Evolutionary conservation across 2,797 vertebrate genomes (phyloP).

Genomic region (Apodemus agrarius): DNA sequence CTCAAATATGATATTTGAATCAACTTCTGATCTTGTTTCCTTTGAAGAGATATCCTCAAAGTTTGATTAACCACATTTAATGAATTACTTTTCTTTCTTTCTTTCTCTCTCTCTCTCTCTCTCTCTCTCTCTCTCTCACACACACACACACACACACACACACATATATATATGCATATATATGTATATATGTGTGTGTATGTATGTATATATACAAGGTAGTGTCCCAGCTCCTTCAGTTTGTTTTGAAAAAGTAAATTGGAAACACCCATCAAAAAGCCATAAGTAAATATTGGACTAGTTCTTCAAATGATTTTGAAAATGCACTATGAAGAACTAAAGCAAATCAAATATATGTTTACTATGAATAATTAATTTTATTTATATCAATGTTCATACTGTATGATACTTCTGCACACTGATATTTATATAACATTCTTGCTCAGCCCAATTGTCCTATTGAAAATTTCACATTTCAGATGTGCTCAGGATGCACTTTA

Average conservation of each 20-base stretch:
- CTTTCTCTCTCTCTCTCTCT: too few species aligned
- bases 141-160: too few species aligned
- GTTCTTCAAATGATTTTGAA: not conserved
- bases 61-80: not conserved
- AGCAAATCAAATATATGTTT: not conserved
- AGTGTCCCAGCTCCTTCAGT: not conserved
- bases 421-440: not conserved
- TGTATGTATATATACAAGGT: not conserved
- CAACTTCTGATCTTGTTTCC: not conserved
- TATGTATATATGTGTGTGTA: too few species aligned
- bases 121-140: too few species aligned
- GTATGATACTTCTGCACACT: not conserved
- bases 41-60: not conserved
- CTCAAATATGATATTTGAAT: not conserved
- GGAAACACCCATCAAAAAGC: not conserved
- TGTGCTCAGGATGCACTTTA: not conserved
- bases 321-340: not conserved
- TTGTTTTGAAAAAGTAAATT: conserved; percentile 20
- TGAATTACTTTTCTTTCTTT: too few species aligned
- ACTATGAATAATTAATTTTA: conserved; percentile 18
- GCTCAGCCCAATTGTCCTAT: not conserved
- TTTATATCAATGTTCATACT: not conserved
- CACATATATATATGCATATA: not conserved
- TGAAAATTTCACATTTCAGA: not conserved
- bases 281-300: not conserved